Base-by-base conservation (phyloP, 2,113 vertebrate species). In the Eudorcas thomsonii region DNA sequence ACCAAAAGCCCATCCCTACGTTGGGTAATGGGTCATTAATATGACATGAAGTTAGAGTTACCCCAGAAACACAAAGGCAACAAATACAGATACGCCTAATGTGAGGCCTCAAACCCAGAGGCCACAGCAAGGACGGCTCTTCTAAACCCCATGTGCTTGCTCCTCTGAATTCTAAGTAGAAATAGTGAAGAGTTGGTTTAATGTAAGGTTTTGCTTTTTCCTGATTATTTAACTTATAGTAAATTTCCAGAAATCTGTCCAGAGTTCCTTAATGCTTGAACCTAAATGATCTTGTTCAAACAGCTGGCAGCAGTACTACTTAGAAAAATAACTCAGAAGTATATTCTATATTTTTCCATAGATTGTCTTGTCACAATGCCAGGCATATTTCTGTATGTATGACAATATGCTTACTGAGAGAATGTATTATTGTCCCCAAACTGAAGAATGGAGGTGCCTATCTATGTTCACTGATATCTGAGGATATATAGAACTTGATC, bases 1-100 rank as follows among this genome's bases (percentile, higher is more conserved):
- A 60, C 15, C 23, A 48, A 64, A 60, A n/a, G 16, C 16, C 36
- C 14, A 13, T 28, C 2, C 6, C 33, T n/a, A 3, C 3, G 3
- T 39, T 67, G 7, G 50, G 57, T 33, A 62, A 14, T 5, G 13
- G 43, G 33, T 54, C 43, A 2, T 30, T 13, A 25, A 23, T 33
- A 7, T 14, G n/a, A 13, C 9, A 2, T 39, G 50, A 77, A 62
- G 36, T 52, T 39, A 50, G 54, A 82, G 33, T 25, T 45, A 4
- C 6, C 25, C 62, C 36, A 30, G 25, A 43, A 36, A 13, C 39
- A 13, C 0, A 13, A 19, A 25, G 13, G 36, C n/a, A 19, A 6
- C 11, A 52, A 4, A 21, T 12, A 4, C 6, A 19, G 17, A 30
- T 33, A 0, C 3, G n/a, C 45, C 4, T 5, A 19, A 26, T 11